Conservation (phyloP, 2,113 vertebrate species). For the Rhodinocichla rosea region DNA sequence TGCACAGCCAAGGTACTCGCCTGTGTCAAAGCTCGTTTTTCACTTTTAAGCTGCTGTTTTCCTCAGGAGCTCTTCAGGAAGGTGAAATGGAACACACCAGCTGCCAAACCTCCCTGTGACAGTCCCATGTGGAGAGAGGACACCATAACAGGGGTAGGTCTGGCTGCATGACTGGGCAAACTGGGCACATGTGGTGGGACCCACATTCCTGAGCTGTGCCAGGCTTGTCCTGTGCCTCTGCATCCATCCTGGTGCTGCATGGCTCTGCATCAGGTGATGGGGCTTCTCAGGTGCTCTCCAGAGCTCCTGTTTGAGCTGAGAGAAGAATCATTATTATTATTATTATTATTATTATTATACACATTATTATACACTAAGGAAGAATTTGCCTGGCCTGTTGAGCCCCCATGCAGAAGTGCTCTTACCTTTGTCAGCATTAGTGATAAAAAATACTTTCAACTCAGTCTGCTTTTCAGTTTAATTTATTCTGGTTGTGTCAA, state of each 20-base stretch:
- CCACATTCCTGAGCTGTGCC: not conserved
- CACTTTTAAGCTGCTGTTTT: not conserved
- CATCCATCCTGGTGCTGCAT: not conserved
- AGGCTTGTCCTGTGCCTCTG: not conserved
- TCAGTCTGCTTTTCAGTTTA: not conserved
- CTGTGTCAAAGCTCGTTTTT: not conserved
- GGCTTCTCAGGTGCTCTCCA: not conserved
- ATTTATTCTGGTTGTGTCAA: not conserved
- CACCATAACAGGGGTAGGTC: accelerated
- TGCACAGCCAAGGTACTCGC: not conserved
- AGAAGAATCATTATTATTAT: not conserved
- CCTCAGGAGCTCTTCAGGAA: not conserved
- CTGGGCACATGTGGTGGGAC: accelerated
- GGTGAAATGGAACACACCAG: not conserved
- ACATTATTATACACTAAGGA: not conserved
- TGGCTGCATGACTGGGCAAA: not conserved
- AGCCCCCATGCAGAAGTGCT: not conserved
- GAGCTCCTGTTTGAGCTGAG: not conserved
- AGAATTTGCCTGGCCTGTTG: not conserved
- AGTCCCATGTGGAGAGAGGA: not conserved
- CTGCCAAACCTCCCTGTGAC: not conserved
- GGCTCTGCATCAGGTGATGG: not conserved
- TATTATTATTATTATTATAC: not conserved
- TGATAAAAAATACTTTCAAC: not conserved
- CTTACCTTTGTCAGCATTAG: not conserved